These are phyloP conservation scores for Trogon melanurus DNA, from an alignment of 2,113 vertebrate genomes.

Conservation along the genomic window DNA sequence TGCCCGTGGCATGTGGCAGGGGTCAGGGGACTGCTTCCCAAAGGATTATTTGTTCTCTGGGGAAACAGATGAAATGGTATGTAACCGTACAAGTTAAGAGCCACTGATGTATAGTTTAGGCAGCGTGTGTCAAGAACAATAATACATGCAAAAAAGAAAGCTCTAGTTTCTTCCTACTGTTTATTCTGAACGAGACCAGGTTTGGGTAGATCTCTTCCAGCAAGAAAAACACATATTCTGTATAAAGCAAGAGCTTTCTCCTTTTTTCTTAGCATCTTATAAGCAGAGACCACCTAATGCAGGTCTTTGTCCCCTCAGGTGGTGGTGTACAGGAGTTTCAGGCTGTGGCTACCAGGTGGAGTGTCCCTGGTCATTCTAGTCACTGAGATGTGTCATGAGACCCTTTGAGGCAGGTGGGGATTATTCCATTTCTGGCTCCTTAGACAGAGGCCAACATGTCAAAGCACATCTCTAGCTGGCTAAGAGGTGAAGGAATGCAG, in stretches of 20 bases:
- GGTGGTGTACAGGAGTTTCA: neutral
- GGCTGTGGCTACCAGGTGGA: neutral
- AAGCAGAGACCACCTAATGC: neutral
- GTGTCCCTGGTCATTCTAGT: neutral
- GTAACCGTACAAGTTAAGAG: neutral
- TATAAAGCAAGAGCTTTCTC: neutral
- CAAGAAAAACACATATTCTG: neutral
- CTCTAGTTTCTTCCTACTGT: neutral
- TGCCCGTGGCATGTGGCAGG: neutral
- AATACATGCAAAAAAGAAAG: neutral
- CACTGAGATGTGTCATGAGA: neutral
- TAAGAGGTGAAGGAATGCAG: neutral
- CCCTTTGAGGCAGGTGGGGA: neutral
- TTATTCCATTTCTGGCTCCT: neutral
- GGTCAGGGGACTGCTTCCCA: neutral
- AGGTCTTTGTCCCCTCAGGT: neutral
- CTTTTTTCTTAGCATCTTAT: neutral
- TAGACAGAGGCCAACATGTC: neutral
- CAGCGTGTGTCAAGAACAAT: neutral
- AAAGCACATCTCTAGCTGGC: neutral
- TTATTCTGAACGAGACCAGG: neutral
- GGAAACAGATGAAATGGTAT: rapidly evolving
- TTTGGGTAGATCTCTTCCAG: neutral
- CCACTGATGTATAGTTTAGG: neutral
- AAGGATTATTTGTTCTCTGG: neutral